Evolutionary conservation across 2,113 vertebrate genomes (phyloP), one percentile per base, ranked within the genome.

Genomic region (Spilogale gracilis): DNA sequence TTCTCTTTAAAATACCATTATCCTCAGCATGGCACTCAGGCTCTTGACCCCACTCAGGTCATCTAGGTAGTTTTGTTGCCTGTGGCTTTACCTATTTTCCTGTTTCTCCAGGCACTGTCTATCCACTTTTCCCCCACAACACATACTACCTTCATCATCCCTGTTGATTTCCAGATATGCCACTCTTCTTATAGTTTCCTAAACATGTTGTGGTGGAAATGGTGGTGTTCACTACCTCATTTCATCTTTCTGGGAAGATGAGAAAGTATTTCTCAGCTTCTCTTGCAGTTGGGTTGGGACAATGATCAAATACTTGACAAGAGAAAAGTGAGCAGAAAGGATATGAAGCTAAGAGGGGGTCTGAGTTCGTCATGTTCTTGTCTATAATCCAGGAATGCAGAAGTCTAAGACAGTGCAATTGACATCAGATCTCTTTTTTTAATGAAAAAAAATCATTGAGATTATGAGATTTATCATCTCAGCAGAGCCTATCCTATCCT

Each of bases 211-310:
- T 48, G 11, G 30, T 63, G 25, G 32, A 90, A 32, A 81, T 13
- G 76, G 81, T 78, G 65, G 6, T 79, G 30, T 45, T 90, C 12
- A 52, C 45, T 17, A 32, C 45, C 25, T 89, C 43, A 18, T 73
- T 94, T 95, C 50, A 52, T 90, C 60, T 93, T 82, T 32, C 60
- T 48, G n/a, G 52, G 50, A 23, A 86, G 65, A 54, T 63, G 25
- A 83, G 83, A 83, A 87, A 38, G 67, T 38, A 86, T 63, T 45
- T 93, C 71, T n/a, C 43, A 79, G 17, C 69, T 94, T 88, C n/a
- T 85, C 50, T 91, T 69, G 20, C n/a, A 84, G 38, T 89, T 95
- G 78, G 43, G 9, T 92, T 95, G n/a, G 56, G 38, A 92, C 50
- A 91, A 21, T 89, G 65, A 95, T 18, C 65, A 94, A 30, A 74